Conservation (phyloP, 2,888 invertebrate species). For the Aethes cnicana region DNA sequence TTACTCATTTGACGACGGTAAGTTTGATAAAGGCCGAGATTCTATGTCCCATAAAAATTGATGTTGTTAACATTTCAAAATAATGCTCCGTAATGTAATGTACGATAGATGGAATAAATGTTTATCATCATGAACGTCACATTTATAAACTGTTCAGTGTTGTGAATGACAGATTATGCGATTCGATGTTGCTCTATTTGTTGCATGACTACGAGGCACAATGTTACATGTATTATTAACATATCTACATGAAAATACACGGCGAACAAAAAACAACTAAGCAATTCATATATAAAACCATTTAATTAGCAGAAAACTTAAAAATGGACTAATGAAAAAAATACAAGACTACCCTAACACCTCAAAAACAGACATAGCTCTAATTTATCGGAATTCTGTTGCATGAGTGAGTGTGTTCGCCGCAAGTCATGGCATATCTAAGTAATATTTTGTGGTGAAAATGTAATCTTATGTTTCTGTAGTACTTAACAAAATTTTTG, state of each 20-base stretch:
- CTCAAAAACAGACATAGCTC: no score
- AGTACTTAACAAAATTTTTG: conserved; percentile 61
- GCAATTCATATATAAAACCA: conserved; percentile 1
- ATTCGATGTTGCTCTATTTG: conserved; percentile 56
- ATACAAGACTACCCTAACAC: no score
- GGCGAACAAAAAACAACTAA: neutral
- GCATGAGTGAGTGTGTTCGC: conserved; percentile 2
- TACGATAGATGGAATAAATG: no score
- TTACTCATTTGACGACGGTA: conserved; percentile 72
- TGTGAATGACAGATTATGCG: conserved; percentile 39
- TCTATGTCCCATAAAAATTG: neutral
- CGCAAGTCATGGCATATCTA: neutral
- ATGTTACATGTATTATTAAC: neutral
- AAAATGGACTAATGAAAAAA: no score
- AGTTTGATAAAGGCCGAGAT: conserved; percentile 35
- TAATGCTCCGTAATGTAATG: no score
- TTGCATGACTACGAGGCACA: conserved; percentile 62
- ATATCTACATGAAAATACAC: neutral
- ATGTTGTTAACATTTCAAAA: no score
- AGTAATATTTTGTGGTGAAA: no score
- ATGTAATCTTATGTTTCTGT: conserved; percentile 41
- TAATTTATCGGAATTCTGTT: conserved; percentile 3
- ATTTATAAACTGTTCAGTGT: conserved; percentile 35
- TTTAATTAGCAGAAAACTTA: no score
- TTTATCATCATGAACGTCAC: no score